Conservation (phyloP, 2,888 invertebrate species). For the Pammene aurita region DNA sequence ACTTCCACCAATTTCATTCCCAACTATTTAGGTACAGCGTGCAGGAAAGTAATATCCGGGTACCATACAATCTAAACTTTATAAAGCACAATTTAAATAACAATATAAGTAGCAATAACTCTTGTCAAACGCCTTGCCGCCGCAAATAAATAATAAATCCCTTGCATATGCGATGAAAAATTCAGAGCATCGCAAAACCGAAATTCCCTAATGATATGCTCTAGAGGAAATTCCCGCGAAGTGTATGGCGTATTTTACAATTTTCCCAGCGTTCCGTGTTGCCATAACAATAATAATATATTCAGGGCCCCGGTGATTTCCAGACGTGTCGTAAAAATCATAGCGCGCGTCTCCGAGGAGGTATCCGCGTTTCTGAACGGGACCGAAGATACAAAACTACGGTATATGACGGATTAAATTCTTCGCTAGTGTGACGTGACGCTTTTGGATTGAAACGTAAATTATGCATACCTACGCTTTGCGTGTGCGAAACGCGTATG, state of each 20-base stretch:
- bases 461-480: constrained; percentile 66
- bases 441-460: constrained; percentile 64
- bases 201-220: constrained; percentile 67
- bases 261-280: constrained; percentile 73
- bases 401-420: constrained; percentile 76
- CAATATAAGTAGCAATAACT: constrained; percentile 41
- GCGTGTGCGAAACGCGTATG: constrained; percentile 43
- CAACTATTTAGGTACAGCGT: neutral
- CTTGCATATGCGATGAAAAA: constrained; percentile 59
- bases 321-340: constrained; percentile 76
- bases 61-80: constrained; percentile 15
- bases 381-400: constrained; percentile 43
- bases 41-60: constrained; percentile 3
- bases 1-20: too few species aligned
- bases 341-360: constrained; percentile 64
- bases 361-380: constrained; percentile 42
- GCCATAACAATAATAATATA: constrained; percentile 81
- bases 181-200: constrained; percentile 62
- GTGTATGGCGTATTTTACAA: constrained; percentile 75
- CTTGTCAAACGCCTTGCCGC: constrained; percentile 35
- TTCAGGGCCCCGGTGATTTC: constrained; percentile 78
- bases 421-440: constrained; percentile 72
- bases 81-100: constrained; percentile 33
- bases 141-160: constrained; percentile 40
- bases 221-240: constrained; percentile 47